Evolutionary conservation across 2,113 vertebrate genomes (phyloP).

Genomic region (Daubentonia madagascariensis): DNA sequence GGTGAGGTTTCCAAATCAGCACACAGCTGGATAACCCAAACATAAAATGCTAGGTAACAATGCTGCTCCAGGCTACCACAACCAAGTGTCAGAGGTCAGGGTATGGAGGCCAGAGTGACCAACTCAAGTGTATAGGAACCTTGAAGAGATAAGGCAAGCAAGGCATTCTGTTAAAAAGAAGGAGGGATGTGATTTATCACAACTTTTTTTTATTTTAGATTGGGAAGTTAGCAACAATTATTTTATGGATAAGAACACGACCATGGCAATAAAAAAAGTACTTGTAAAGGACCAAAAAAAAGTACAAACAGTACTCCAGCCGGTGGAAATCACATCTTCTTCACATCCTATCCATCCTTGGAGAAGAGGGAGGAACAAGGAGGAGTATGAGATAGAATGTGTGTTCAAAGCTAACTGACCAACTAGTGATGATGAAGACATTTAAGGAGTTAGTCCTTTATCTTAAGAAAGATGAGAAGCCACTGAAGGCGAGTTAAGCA

Average conservation of each 20-base stretch:
- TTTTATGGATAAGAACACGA: not conserved
- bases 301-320: not conserved
- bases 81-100: not conserved
- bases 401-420: not conserved
- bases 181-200: not conserved
- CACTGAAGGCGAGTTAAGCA: not conserved
- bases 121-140: not conserved
- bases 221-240: not conserved
- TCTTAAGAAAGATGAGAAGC: not conserved
- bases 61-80: not conserved
- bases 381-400: not conserved
- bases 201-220: not conserved
- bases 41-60: not conserved
- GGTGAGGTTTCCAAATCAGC: not conserved
- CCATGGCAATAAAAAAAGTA: not conserved
- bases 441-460: not conserved
- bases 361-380: not conserved
- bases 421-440: not conserved
- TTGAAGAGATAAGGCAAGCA: not conserved
- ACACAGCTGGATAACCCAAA: not conserved
- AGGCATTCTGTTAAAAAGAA: not conserved
- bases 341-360: not conserved
- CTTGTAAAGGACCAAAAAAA: not conserved
- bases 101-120: not conserved
- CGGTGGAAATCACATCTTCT: not conserved